phyloP scores from a whole-genome alignment of 2,888 invertebrate genomes.

The Chydorus sphaericus region DNA sequence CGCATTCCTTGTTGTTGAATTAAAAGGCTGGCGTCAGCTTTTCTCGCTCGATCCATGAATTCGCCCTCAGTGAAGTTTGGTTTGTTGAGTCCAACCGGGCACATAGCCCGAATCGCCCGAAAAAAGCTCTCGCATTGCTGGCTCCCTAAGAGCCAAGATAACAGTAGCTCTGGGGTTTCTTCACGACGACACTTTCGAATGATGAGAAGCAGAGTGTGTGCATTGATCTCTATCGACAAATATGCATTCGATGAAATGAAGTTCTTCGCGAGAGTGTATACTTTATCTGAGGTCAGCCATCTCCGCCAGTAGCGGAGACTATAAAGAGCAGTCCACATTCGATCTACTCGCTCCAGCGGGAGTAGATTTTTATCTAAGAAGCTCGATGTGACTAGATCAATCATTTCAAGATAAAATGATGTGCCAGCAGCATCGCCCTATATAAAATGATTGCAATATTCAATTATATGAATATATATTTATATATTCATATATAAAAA shows the following conservation, averaged over 20 bases:
- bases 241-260: slow-evolving; percentile 6
- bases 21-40: neutral
- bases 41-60: neutral
- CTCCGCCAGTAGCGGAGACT: neutral
- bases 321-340: neutral
- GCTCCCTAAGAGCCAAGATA: neutral
- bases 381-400: neutral
- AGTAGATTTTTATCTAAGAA: neutral
- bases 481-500: too few species aligned
- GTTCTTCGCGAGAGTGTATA: neutral
- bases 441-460: neutral
- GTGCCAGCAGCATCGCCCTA: slow-evolving; percentile 2
- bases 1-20: neutral
- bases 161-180: neutral
- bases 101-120: neutral
- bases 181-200: neutral
- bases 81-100: neutral
- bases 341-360: neutral
- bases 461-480: neutral
- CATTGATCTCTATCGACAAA: neutral
- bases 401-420: neutral
- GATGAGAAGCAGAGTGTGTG: neutral
- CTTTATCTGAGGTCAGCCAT: neutral
- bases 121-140: slow-evolving; percentile 2
- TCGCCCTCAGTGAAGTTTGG: slow-evolving; percentile 2